phyloP scores from a whole-genome alignment of 2,113 vertebrate genomes.

The Paedocypris sp. region DNA sequence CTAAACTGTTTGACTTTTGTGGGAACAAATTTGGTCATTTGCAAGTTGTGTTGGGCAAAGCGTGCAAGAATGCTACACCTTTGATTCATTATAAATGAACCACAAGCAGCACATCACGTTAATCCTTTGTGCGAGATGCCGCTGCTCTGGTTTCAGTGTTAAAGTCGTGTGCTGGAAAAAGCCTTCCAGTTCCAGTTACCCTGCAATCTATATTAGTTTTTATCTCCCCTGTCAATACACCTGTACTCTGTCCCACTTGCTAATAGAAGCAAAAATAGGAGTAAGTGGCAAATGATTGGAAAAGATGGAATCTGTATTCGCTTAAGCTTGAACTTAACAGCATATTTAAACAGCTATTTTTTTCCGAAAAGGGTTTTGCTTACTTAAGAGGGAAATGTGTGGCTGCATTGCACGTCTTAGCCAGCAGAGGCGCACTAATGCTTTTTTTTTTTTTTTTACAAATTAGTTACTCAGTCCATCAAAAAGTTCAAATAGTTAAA shows the following conservation, averaged over 20 bases:
- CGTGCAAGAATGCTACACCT: conserved; percentile 55
- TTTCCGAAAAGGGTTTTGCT: background rate
- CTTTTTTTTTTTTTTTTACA: conserved; percentile 39
- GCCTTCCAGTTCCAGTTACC: conserved; percentile 34
- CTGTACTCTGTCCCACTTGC: conserved; percentile 38
- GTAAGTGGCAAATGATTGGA: conserved; percentile 16
- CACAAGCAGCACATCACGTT: conserved; percentile 57
- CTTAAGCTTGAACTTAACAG: background rate
- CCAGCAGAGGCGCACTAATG: conserved; percentile 58
- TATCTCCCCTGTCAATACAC: conserved; percentile 40
- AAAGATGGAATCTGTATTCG: conserved; percentile 2
- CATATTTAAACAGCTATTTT: background rate
- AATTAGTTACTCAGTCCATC: conserved; percentile 11
- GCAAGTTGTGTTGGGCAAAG: conserved; percentile 60
- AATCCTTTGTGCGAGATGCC: conserved; percentile 54
- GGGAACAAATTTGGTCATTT: conserved; percentile 48
- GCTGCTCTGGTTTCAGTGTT: conserved; percentile 58
- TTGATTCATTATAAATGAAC: conserved; percentile 65
- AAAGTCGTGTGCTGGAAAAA: conserved; percentile 30
- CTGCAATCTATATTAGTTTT: conserved; percentile 29
- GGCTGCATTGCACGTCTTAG: background rate
- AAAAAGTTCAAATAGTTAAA: background rate
- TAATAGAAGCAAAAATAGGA: conserved; percentile 25
- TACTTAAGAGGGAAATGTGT: background rate
- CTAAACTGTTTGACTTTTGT: conserved; percentile 12